Evolutionary conservation across 1,140 invertebrate species (phyloP).

Genomic region (Trachelipus rathkii): DNA sequence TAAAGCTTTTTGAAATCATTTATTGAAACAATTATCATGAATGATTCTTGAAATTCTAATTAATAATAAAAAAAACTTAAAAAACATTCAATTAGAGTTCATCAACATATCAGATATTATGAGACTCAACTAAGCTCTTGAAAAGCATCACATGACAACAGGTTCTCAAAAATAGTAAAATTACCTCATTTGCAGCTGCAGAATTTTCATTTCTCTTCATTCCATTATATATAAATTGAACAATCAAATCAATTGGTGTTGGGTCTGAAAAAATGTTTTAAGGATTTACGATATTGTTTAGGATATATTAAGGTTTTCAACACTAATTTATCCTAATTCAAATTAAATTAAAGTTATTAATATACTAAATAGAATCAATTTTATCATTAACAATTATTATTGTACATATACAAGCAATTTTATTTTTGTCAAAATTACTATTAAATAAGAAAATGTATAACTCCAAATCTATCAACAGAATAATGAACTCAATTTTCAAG

Average conservation of each 20-base stretch:
- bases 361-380: neutral
- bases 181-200: slow-evolving; percentile 32
- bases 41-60: too few relatives aligned
- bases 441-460: too few relatives aligned
- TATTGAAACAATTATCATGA: too few relatives aligned
- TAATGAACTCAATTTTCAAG: too few relatives aligned
- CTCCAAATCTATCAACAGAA: too few relatives aligned
- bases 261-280: slow-evolving; percentile 29
- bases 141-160: neutral
- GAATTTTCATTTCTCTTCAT: slow-evolving; percentile 33
- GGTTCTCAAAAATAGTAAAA: neutral
- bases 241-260: slow-evolving; percentile 32
- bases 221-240: slow-evolving; percentile 36
- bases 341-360: neutral
- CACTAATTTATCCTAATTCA: neutral
- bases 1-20: too few relatives aligned
- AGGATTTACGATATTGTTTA: neutral
- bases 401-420: too few relatives aligned
- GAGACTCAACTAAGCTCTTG: too few relatives aligned
- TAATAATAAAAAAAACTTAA: too few relatives aligned
- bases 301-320: neutral
- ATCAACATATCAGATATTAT: too few relatives aligned
- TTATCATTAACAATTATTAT: neutral
- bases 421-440: too few relatives aligned
- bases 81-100: too few relatives aligned